Evolutionary conservation across 1,140 invertebrate genomes (phyloP), one percentile per base, ranked within the genome.

Genomic region (Adelges cooleyi): DNA sequence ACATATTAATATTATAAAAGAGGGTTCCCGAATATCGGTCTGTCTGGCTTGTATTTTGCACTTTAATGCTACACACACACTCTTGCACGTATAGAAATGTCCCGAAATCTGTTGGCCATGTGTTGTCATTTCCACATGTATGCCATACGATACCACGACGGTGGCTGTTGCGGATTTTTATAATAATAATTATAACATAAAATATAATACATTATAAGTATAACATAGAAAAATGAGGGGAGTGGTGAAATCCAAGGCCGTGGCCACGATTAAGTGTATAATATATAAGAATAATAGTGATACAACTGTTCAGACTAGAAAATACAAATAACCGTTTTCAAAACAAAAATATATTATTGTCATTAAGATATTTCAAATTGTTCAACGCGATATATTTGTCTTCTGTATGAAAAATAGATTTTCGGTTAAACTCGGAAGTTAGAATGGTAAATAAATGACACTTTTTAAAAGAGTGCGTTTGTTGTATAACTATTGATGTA

Each of bases 1-100:
- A n/a, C 29, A 33, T 33, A 33, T 33, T 33, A 33, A 33, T 54
- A 38, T 38, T 20, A 22, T n/a, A 15, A 13, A 54, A 13, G 38
- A 56, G 53, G 53, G 53, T 40, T 56, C 4, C 38, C 22, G 38
- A 56, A 20, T 25, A 56, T 42, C 8, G 36, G 36, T 25, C 33
- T 59, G 56, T 62, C 56, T 62, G 56, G 56, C 33, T 22, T 42
- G 42, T 62, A 62, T 62, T 62, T 62, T 33, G 56, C 56, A 62
- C 56, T 62, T 48, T 48, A 62, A 62, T 46, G 27, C 27, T 44
- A 25, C 44, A 17, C 10, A 44, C 17, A 15, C n/a, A 23, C 15
- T 15, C 42, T 9, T 11, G 17, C 50, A 18, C 29, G 22, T 22
- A 62, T 46, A 62, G 46, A 62, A 62, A 48, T 46, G 56, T 62